Conservation (phyloP, 2,797 vertebrate species). For the Luscinia megarhynchos region DNA sequence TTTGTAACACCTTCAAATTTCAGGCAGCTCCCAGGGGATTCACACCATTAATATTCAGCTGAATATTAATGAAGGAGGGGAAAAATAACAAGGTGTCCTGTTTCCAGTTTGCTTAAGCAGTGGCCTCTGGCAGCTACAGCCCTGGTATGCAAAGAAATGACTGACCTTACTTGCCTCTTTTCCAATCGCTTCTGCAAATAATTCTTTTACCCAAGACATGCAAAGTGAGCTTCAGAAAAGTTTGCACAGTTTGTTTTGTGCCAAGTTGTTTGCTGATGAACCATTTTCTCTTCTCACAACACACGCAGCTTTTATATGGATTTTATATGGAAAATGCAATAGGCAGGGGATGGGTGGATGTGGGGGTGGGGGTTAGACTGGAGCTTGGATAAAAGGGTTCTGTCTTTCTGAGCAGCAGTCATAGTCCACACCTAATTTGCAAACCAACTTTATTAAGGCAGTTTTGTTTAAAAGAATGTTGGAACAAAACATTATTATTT, state of each 20-base stretch:
- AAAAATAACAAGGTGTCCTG: background rate
- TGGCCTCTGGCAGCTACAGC: background rate
- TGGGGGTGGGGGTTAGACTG: background rate
- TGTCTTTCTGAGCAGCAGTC: background rate
- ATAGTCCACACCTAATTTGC: background rate
- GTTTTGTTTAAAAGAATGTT: conserved; percentile 38
- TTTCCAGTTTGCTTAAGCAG: conserved; percentile 7
- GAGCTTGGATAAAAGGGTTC: conserved; percentile 1
- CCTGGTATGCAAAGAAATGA: background rate
- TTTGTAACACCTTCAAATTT: background rate
- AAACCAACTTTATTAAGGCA: background rate
- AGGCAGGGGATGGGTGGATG: background rate
- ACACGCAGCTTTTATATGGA: background rate
- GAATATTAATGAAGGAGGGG: background rate
- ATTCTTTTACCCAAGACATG: background rate
- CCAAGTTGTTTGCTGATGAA: background rate
- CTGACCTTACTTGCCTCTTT: background rate
- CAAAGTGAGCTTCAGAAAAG: background rate
- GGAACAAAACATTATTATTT: conserved; percentile 1
- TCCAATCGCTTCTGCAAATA: background rate
- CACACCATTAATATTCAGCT: background rate
- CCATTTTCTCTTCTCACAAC: background rate
- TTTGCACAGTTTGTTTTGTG: background rate
- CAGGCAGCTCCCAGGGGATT: background rate
- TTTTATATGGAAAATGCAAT: background rate